These are phyloP conservation scores for Lasius fuliginosus DNA, from an alignment of 2,888 invertebrate genomes.

Conservation along the genomic window DNA sequence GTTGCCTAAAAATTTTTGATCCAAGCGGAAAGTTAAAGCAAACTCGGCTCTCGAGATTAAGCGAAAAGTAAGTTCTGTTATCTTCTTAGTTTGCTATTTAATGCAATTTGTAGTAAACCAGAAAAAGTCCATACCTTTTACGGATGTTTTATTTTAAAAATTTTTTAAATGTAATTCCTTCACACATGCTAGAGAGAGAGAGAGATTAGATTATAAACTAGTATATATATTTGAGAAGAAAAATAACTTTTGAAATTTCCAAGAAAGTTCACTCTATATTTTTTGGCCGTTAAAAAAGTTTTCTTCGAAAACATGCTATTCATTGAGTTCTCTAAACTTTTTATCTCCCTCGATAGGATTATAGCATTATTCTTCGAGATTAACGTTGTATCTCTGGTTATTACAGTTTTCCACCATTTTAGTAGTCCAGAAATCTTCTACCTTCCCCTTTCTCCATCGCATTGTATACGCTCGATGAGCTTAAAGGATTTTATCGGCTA, in stretches of 20 bases:
- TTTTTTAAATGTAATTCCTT: neutral
- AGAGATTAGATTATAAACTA: neutral
- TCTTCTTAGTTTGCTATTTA: neutral
- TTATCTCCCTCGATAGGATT: constrained; percentile 7
- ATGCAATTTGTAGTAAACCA: neutral
- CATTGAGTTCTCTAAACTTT: constrained; percentile 19
- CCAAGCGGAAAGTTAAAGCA: neutral
- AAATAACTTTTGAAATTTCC: neutral
- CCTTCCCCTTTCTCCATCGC: neutral
- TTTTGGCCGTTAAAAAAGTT: neutral
- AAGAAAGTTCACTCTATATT: neutral
- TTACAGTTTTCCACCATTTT: neutral
- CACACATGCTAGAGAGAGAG: neutral
- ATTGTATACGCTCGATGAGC: neutral
- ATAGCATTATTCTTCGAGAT: neutral
- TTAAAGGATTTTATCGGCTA: neutral
- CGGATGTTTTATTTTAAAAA: neutral
- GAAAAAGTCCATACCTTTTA: neutral
- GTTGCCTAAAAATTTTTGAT: neutral
- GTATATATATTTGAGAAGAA: neutral
- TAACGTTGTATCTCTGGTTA: constrained; percentile 14
- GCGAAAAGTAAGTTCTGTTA: neutral
- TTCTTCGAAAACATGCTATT: constrained; percentile 4
- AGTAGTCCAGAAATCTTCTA: neutral
- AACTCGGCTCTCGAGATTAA: neutral